Evolutionary conservation across 2,797 vertebrate species (phyloP), one percentile per base, ranked within the genome.

Genomic region (Passerculus sandwichensis): DNA sequence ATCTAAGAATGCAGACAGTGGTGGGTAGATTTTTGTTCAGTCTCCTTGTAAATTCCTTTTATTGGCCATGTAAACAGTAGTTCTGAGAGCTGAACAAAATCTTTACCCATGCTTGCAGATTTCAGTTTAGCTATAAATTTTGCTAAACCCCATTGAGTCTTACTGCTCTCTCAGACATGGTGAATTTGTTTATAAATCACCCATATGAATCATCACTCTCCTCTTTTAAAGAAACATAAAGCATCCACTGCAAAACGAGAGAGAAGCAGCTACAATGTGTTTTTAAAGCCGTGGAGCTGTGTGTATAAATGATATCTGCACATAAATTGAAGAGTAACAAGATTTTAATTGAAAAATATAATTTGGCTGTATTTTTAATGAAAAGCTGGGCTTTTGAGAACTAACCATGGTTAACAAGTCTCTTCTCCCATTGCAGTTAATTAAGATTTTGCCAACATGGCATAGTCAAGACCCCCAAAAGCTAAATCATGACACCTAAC

Each of bases 151-250:
- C 88, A 83, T 79, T 91, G 94, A 88, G 92, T 51, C 81, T 92
- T 75, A 34, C 54, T 91, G 65, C 65, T 84, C 59, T 87, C 78
- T 81, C 89, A 92, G 94, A 89, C 82, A 32, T 40, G 42, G 92
- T 88, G 54, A 87, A 80, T 93, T 94, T 82, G 81, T 94, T 94
- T 95, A 91, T 93, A 96, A 93, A 94, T 93, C 93, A 90, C 61
- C 62, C 38, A 4, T n/a, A 59, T 72, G 93, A 92, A 91, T 93
- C 89, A 96, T 91, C 90, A 83, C 76, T 44, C 54, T 61, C 44
- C 48, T 76, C 78, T 89, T 93, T 90, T 66, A 91, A 92, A 92
- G 85, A 88, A 85, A 80, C 74, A 89, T 87, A 75, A 93, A 93
- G 73, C 62, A 85, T 84, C 61, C 71, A 15, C 48, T 71, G 47